These are phyloP conservation scores for Tipula unca DNA, from an alignment of 2,888 invertebrate genomes.

Conservation along the genomic window DNA sequence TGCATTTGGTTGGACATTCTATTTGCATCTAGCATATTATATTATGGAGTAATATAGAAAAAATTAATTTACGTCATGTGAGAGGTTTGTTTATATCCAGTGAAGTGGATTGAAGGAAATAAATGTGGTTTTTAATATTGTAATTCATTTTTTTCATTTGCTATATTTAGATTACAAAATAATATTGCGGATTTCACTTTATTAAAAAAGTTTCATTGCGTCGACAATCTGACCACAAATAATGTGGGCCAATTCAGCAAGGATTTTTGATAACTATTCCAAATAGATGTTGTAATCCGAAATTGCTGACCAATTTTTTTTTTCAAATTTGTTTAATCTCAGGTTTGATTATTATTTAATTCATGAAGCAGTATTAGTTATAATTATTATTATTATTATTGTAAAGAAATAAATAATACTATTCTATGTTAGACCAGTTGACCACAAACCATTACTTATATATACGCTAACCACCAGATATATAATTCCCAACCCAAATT, in stretches of 20 bases:
- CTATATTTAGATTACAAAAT: background rate
- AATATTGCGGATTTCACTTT: background rate
- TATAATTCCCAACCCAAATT: background rate
- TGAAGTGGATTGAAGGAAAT: background rate
- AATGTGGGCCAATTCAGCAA: too few species aligned
- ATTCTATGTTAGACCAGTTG: background rate
- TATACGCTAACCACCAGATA: background rate
- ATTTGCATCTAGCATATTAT: background rate
- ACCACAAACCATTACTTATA: background rate
- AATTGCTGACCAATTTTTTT: too few species aligned
- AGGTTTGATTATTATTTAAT: too few species aligned
- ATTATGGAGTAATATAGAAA: background rate
- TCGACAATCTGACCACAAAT: background rate
- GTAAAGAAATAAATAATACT: too few species aligned
- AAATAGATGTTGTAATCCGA: too few species aligned
- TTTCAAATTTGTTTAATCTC: too few species aligned
- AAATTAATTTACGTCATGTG: background rate
- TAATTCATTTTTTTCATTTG: background rate
- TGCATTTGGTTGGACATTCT: background rate
- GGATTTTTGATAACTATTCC: too few species aligned
- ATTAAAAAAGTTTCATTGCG: background rate
- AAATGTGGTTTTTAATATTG: background rate
- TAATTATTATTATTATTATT: too few species aligned
- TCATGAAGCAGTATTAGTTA: too few species aligned
- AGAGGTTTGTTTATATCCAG: background rate